Evolutionary conservation across 2,888 invertebrate species (phyloP), one percentile per base, ranked within the genome.

Genomic region (Andrena camellia): DNA sequence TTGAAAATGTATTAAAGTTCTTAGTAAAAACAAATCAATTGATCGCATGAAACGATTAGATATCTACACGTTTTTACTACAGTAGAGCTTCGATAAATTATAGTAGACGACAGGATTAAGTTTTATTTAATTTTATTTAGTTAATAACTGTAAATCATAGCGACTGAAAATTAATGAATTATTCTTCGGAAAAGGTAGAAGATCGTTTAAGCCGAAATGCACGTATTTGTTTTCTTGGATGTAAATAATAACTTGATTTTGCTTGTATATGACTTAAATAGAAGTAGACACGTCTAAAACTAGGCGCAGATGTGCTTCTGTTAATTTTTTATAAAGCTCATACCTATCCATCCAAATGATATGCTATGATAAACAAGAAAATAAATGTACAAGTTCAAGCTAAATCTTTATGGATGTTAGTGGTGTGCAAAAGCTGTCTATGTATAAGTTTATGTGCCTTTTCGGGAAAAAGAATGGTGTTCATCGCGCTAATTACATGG

Each of bases 371-470:
- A 63, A 52, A 48, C 48, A n/a, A 29, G 29, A 76, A 73, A 63
- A 73, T 62, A 78, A 78, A 76, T 67, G 35, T 73, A 69, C 33
- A 79, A 75, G 59, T 63, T 42, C 23, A 59, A 68, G n/a, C n/a
- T 20, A 75, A 79, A 74, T 33, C 69, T 78, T 68, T 71, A 79
- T 74, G 69, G 83, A 74, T 33, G 57, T 72, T 67, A 75, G 52
- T 52, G 52, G 62, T 75, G 33, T 67, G 63, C 60, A 68, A 76
- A 76, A 78, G 81, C 54, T 75, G 70, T 80, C 63, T 78, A 78
- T 73, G 62, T 83, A 84, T 71, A 86, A 84, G 74, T 81, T 84
- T 82, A 78, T 60, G 88, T 90, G 88, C 86, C 90, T 90, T 90
- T 81, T 67, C 31, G 85, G 81, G 50, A 72, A 81, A 79, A 82